Percentiles rank a stretch among this genome's conserved stretches.
These are phyloP conservation scores for Panthera uncia DNA, from an alignment of 2,113 vertebrate species.

Conservation along the genomic window DNA sequence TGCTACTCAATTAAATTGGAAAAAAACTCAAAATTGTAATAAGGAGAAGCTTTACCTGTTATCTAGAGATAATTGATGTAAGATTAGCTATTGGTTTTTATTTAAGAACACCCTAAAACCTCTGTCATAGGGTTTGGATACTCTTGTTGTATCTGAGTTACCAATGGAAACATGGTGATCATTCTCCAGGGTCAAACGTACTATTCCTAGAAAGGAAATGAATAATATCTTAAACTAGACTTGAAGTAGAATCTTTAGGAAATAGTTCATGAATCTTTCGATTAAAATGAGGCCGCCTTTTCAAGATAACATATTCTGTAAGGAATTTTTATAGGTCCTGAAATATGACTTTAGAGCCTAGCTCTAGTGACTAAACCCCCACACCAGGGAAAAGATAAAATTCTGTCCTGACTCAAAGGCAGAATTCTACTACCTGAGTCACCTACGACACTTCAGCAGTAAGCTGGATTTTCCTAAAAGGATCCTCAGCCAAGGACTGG, in stretches of 20 bases:
- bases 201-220: background rate
- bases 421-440: conserved; percentile 43
- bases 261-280: background rate
- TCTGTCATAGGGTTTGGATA: background rate
- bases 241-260: conserved; percentile 32
- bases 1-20: background rate
- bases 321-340: background rate
- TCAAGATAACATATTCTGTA: background rate
- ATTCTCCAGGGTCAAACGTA: background rate
- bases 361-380: background rate
- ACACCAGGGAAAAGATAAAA: conserved; percentile 14
- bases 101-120: background rate
- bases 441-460: background rate
- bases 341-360: conserved; percentile 4
- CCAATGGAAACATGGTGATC: background rate
- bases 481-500: background rate
- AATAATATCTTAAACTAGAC: conserved; percentile 18
- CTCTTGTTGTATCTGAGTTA: background rate
- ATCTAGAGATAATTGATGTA: background rate
- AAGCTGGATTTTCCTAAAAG: conserved; percentile 54
- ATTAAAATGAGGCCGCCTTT: background rate
- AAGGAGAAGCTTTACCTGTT: background rate
- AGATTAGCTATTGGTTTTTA: background rate
- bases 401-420: conserved; percentile 44
- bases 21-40: conserved; percentile 21